Conservation (phyloP, 37 sponge, comb jelly and placozoan species). For the Beroe forskalii region DNA sequence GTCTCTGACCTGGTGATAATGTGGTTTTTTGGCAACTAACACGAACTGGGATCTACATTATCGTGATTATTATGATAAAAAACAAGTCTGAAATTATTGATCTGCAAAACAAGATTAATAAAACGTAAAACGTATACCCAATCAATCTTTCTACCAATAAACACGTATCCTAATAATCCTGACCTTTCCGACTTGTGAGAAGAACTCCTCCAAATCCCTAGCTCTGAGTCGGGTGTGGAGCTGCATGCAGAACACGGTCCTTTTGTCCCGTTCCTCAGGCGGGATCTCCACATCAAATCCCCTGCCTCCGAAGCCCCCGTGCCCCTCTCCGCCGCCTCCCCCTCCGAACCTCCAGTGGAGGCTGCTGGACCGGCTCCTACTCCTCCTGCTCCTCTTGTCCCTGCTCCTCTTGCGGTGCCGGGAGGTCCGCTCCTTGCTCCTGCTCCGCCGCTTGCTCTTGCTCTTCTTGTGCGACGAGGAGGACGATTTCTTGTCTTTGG, state of each 20-base stretch:
- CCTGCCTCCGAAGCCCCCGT: neutral
- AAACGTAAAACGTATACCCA: too few relatives aligned
- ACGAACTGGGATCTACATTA: too few relatives aligned
- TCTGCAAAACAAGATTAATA: conserved; percentile 1
- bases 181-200: conserved; percentile 81
- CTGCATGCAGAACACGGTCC: conserved; percentile 99
- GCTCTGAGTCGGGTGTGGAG: conserved; percentile 74
- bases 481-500: conserved; percentile 3
- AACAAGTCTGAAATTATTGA: neutral
- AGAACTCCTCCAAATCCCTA: conserved; percentile 87
- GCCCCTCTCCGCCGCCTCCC: neutral
- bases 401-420: conserved; percentile 6
- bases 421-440: conserved; percentile 6
- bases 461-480: neutral
- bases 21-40: too few relatives aligned
- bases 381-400: conserved; percentile 13
- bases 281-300: conserved; percentile 76
- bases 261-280: conserved; percentile 80
- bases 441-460: conserved; percentile 67
- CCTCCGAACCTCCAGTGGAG: conserved; percentile 56
- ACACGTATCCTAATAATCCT: too few relatives aligned
- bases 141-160: too few relatives aligned
- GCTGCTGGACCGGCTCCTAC: conserved; percentile 48
- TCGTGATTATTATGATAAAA: too few relatives aligned
- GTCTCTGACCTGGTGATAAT: conserved; percentile 68